These are phyloP conservation scores for Heterohyrax brucei DNA, from an alignment of 2,797 vertebrate species.

Conservation along the genomic window DNA sequence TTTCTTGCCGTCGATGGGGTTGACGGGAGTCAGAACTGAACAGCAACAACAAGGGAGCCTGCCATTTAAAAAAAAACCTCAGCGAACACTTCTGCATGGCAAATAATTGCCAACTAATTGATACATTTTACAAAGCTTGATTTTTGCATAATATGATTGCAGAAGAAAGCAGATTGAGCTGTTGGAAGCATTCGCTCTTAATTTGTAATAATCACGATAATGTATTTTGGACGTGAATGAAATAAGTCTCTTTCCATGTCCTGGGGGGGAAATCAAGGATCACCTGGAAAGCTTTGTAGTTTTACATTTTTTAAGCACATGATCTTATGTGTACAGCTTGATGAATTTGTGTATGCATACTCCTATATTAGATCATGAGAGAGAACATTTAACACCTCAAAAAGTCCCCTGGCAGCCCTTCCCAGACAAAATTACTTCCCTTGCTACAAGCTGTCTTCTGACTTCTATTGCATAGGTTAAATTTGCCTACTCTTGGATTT, in stretches of 20 bases:
- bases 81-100: constrained; percentile 29
- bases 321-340: not conserved
- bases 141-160: constrained; percentile 63
- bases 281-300: not conserved
- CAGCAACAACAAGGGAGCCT: not conserved
- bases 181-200: constrained; percentile 53
- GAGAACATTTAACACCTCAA: not conserved
- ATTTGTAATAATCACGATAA: constrained; percentile 56
- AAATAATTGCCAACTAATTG: constrained; percentile 71
- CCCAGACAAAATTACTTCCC: not conserved
- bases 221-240: not conserved
- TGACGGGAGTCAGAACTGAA: not conserved
- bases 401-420: not conserved
- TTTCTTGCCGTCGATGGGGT: not conserved
- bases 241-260: not conserved
- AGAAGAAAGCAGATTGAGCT: constrained; percentile 65
- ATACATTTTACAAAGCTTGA: constrained; percentile 50
- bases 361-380: not conserved
- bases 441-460: not conserved
- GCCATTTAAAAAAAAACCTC: not conserved
- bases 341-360: not conserved
- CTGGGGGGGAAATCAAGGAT: not conserved
- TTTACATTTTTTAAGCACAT: not conserved
- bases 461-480: not conserved
- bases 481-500: not conserved